phyloP scores from a whole-genome alignment of 2,797 vertebrate species.

The Epinephelus awoara region DNA sequence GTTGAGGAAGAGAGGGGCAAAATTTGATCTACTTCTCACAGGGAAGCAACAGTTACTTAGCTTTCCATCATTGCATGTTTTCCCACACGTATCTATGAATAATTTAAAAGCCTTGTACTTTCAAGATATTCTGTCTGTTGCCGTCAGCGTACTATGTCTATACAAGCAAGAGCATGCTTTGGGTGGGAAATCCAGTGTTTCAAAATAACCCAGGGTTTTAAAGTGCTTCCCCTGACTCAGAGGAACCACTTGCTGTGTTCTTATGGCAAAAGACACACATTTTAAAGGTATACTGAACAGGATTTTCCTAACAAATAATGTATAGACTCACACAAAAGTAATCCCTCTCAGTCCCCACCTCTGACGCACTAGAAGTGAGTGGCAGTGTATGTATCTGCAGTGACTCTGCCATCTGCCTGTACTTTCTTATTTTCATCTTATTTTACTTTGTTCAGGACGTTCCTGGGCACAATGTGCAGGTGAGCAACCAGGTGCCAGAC shows the following conservation, averaged over 20 bases:
- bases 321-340: too few species aligned
- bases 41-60: slow-evolving; percentile 52
- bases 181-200: slow-evolving; percentile 10
- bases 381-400: too few species aligned
- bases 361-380: too few species aligned
- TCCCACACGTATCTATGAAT: slow-evolving; percentile 69
- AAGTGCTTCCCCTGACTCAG: not conserved
- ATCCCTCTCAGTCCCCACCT: too few species aligned
- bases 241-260: not conserved
- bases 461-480: too few species aligned
- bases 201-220: not conserved
- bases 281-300: not conserved
- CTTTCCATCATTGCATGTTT: slow-evolving; percentile 71
- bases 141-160: slow-evolving; percentile 14
- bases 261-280: not conserved
- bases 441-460: too few species aligned
- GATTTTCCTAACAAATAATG: not conserved
- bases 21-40: slow-evolving; percentile 40
- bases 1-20: slow-evolving; percentile 20
- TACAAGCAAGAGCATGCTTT: not conserved
- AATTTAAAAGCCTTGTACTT: slow-evolving; percentile 66
- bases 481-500: too few species aligned
- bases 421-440: too few species aligned
- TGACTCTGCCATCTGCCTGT: too few species aligned
- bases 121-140: slow-evolving; percentile 28